Evolutionary conservation across 2,797 vertebrate genomes (phyloP).

Genomic region (Notamacropus eugenii): DNA sequence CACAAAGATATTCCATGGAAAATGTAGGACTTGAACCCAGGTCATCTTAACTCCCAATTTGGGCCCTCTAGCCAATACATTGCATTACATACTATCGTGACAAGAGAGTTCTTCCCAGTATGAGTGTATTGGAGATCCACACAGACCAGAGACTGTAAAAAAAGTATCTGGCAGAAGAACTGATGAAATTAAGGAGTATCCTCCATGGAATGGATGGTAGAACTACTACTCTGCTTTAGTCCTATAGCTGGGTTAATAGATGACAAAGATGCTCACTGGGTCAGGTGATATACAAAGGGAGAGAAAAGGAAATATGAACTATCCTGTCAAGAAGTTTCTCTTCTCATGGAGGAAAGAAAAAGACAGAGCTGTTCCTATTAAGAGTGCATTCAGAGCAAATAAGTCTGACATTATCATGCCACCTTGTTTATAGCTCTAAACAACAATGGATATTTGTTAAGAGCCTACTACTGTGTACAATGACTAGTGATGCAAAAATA

Average conservation of each 20-base stretch:
- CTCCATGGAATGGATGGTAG: background rate
- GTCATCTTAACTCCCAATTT: background rate
- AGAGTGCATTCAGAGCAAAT: background rate
- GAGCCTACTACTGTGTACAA: background rate
- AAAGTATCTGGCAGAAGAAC: background rate
- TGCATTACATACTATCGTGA: background rate
- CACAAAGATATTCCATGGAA: background rate
- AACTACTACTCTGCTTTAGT: too few species aligned
- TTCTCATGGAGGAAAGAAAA: background rate
- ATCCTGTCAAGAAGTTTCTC: background rate
- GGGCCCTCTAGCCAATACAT: background rate
- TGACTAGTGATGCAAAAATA: background rate
- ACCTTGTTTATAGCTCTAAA: background rate
- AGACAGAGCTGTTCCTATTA: background rate
- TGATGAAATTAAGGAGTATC: background rate
- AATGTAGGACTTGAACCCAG: background rate
- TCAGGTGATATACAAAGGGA: background rate
- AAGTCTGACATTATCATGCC: background rate
- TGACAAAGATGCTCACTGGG: background rate
- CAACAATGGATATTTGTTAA: background rate
- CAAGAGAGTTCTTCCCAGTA: background rate
- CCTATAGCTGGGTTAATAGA: background rate
- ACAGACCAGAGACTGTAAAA: background rate
- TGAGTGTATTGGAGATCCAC: background rate
- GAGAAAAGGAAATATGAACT: background rate